Base-by-base conservation (phyloP, 2,888 invertebrate species). In the Sicus ferrugineus region DNA sequence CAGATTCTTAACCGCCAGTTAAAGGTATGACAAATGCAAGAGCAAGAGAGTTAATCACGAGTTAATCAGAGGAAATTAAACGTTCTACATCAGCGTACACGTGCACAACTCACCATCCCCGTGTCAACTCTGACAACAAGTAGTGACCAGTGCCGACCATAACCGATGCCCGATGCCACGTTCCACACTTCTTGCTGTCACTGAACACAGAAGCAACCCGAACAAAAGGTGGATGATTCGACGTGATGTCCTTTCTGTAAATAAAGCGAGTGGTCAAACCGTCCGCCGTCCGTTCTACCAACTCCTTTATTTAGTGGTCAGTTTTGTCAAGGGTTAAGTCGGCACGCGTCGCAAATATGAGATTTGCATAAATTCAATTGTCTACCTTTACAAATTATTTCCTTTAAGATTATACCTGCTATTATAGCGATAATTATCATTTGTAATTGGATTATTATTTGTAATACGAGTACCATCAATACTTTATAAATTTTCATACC, bases 161-260 rank as follows among this genome's bases (percentile, higher is more conserved):
- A 76, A 71, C 70, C 50, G 72, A 50, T 69, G 30, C 28, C 73
- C 70, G 75, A 70, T 70, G 72, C 72, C 78, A 74, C 79, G 79
- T 79, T 77, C 73, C 76, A 64, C 19, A 54, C 34, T 54, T 6
- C 21, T 50, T 4, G 54, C 16, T 26, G 30, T 68, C 30, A 54
- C 26, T 56, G 16, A 30, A n/a, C n/a, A 26, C 52, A 65, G 58
- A 21, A 21, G 63, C 42, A 42, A 23, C 16, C 16, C 56, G 19
- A 14, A 59, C 34, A 50, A 62, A 71, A 74, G 69, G 70, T 21
- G 30, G 28, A 59, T 34, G 52, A 59, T 30, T 63, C 66, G 69
- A 69, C 71, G 71, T n/a, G n/a, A n/a, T n/a, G n/a, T n/a, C n/a
- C n/a, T n/a, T n/a, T n/a, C n/a, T n/a, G n/a, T n/a, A n/a, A n/a